Base-by-base conservation (phyloP, 2,797 vertebrate genomes). In the Ciconia nigra region DNA sequence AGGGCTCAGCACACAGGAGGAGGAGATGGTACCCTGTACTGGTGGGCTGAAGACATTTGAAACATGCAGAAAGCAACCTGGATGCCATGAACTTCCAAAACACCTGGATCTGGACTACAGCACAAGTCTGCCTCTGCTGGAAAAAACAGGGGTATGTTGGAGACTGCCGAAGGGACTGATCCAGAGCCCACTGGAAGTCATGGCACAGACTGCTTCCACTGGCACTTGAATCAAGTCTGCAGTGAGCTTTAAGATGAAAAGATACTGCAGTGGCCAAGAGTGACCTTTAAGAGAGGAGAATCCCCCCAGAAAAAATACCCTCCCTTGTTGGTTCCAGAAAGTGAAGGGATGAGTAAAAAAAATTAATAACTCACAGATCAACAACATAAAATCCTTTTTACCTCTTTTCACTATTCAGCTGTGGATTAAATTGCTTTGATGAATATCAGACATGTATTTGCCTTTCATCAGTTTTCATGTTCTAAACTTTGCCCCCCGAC, bases 341-440 rank as follows among this genome's bases (percentile, higher is more conserved):
- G 54, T 12, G 7, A 6, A 57, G 49, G 33, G 13, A 67, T 66
- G 39, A 96, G 21, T n/a, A 71, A 44, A 90, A 92, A 89, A 94
- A 83, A 58, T 11, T 18, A 87, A 31, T 61, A 87, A 92, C 80
- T 87, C 42, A 6, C 47, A 89, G 59, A 87, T 87, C 63, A 92
- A 77, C 77, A 80, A 17, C 61, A 51, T 76, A 91, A 91, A 85
- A 51, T 67, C 44, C 35, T 54, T 71, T 83, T 83, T 61, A 69
- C 59, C 59, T 81, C 78, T 74, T 89, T 90, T 92, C 80, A 65
- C 46, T 83, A 24, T 78, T 78, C 84, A 54, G 62, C 49, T 8
- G 3, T 46, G 82, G 79, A 92, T 96, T 93, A 83, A 83, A 84
- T 89, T 91, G 76, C 81, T 93, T 93, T 94, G 93, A 93, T 93